phyloP scores from a whole-genome alignment of 2,113 vertebrate genomes.

The Onychostoma macrolepis region DNA sequence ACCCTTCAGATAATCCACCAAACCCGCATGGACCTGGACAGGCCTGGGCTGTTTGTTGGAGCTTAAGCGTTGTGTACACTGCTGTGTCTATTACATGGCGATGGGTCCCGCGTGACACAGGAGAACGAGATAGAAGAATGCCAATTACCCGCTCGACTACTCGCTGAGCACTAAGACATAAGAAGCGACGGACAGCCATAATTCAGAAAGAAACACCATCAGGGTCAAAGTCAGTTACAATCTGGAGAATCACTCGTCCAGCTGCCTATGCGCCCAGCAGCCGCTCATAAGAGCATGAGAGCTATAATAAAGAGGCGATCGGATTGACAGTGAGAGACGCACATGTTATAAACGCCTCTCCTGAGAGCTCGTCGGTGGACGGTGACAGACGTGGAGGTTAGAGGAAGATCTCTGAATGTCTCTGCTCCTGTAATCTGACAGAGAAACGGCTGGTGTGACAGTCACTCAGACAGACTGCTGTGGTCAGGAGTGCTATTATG shows the following conservation, averaged over 20 bases:
- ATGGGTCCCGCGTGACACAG: neutral
- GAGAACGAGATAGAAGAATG: slow-evolving; percentile 15
- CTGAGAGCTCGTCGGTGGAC: slow-evolving; percentile 56
- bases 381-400: slow-evolving; percentile 43
- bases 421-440: neutral
- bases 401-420: neutral
- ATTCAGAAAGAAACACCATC: slow-evolving; percentile 23
- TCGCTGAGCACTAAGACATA: neutral
- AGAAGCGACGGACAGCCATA: neutral
- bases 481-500: neutral
- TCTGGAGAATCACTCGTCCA: neutral
- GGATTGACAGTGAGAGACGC: slow-evolving; percentile 5
- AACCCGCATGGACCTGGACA: neutral
- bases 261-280: neutral
- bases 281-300: neutral
- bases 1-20: slow-evolving; percentile 37
- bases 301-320: neutral
- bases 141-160: slow-evolving; percentile 12
- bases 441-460: neutral
- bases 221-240: slow-evolving; percentile 28
- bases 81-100: neutral
- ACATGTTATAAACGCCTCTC: slow-evolving; percentile 34
- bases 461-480: neutral
- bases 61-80: slow-evolving; percentile 23
- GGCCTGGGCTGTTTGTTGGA: neutral